These are phyloP conservation scores for Platycnemis pennipes DNA, from an alignment of 2,888 invertebrate species.

Conservation along the genomic window DNA sequence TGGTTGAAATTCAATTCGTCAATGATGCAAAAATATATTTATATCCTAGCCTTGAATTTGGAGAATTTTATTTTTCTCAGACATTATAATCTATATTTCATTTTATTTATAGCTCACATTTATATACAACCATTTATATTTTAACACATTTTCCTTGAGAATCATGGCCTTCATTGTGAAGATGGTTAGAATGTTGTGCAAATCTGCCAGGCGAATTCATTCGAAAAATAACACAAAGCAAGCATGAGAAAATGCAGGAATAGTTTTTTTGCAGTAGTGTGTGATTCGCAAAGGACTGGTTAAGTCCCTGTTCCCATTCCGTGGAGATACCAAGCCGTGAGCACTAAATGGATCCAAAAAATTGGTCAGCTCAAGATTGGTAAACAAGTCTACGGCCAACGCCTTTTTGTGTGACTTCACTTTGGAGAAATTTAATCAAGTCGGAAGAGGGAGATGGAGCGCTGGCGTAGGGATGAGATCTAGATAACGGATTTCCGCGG, in stretches of 20 bases:
- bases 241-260: background rate
- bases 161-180: background rate
- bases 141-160: background rate
- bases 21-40: too few species aligned
- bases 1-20: too few species aligned
- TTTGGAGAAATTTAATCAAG: slow-evolving; percentile 8
- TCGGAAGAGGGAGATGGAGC: background rate
- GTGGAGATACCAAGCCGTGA: background rate
- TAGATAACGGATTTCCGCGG: background rate
- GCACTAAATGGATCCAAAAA: background rate
- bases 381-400: background rate
- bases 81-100: too few species aligned
- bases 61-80: too few species aligned
- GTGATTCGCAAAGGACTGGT: background rate
- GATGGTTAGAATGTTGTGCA: background rate
- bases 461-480: background rate
- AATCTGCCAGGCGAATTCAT: background rate
- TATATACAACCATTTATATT: background rate
- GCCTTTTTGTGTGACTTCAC: background rate
- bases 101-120: too few species aligned
- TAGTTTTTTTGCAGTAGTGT: background rate
- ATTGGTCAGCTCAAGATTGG: background rate
- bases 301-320: background rate
- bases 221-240: background rate
- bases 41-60: too few species aligned